phyloP scores from a whole-genome alignment of 2,797 vertebrate genomes.

The Caiman crocodilus region DNA sequence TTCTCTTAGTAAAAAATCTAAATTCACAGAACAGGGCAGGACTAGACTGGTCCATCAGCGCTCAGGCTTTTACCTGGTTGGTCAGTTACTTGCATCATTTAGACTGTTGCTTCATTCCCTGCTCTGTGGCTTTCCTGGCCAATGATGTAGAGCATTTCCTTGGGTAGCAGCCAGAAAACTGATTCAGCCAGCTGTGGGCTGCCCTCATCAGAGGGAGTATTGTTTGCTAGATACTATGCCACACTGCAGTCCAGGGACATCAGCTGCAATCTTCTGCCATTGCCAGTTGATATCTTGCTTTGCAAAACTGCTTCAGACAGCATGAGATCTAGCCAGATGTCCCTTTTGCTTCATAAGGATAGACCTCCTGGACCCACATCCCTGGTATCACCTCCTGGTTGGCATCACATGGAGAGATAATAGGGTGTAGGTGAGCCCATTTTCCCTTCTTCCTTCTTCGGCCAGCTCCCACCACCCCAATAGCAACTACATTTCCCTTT shows the following conservation, averaged over 20 bases:
- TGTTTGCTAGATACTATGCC: conserved; percentile 16
- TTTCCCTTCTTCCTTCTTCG: rapidly evolving
- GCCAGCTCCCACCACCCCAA: background rate
- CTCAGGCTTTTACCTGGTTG: background rate
- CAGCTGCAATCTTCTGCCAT: background rate
- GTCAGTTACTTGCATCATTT: background rate
- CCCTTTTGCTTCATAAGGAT: background rate
- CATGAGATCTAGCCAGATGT: background rate
- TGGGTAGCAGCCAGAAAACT: background rate
- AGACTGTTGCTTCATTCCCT: background rate
- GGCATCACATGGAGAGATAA: background rate
- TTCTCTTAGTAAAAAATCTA: background rate
- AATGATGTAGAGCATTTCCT: background rate
- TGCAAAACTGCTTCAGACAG: background rate
- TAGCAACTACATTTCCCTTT: background rate
- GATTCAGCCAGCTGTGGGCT: background rate
- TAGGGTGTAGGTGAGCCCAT: background rate
- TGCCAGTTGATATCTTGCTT: background rate
- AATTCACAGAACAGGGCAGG: background rate
- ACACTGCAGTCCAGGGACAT: background rate
- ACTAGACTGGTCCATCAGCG: background rate
- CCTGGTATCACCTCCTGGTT: background rate
- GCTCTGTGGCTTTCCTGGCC: background rate
- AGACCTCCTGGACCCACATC: background rate
- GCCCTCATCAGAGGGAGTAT: background rate